Conservation (phyloP, 2,888 invertebrate species). For the Nephrotoma flavescens region DNA sequence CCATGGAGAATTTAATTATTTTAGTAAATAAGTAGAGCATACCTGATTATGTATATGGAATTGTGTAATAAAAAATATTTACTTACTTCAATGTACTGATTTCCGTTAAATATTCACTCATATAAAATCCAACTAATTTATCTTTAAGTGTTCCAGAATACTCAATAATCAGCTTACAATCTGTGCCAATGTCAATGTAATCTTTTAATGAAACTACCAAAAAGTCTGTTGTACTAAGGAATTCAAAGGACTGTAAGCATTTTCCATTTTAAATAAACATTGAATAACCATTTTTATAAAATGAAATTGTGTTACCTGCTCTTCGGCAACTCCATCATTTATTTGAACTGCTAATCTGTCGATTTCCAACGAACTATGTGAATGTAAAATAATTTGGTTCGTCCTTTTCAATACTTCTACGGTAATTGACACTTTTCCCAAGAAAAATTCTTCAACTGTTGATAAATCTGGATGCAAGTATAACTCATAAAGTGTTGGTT, state of each 20-base stretch:
- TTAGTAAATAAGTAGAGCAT: neutral
- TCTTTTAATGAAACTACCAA: constrained; percentile 28
- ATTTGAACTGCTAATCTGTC: neutral
- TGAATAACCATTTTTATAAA: no score
- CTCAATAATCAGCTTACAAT: constrained; percentile 39
- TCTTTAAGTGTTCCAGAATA: constrained; percentile 49
- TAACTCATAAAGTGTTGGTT: constrained; percentile 52
- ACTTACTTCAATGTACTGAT: neutral
- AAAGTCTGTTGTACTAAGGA: constrained; percentile 29
- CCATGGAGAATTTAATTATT: neutral
- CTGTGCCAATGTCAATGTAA: constrained; percentile 20
- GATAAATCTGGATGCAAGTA: constrained; percentile 46
- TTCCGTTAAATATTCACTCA: constrained; percentile 38
- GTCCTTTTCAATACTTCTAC: constrained; percentile 33
- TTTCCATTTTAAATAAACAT: no score
- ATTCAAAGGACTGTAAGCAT: neutral
- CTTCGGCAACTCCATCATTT: constrained; percentile 14
- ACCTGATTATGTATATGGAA: neutral
- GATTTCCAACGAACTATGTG: constrained; percentile 29
- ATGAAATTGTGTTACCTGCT: constrained; percentile 9
- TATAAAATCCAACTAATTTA: constrained; percentile 59
- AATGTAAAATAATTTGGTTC: constrained; percentile 41
- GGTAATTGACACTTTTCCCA: constrained; percentile 39
- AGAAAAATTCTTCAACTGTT: constrained; percentile 34
- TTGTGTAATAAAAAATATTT: neutral